These are phyloP conservation scores for Sinosuthora webbiana DNA, from an alignment of 2,113 vertebrate genomes.

Conservation along the genomic window DNA sequence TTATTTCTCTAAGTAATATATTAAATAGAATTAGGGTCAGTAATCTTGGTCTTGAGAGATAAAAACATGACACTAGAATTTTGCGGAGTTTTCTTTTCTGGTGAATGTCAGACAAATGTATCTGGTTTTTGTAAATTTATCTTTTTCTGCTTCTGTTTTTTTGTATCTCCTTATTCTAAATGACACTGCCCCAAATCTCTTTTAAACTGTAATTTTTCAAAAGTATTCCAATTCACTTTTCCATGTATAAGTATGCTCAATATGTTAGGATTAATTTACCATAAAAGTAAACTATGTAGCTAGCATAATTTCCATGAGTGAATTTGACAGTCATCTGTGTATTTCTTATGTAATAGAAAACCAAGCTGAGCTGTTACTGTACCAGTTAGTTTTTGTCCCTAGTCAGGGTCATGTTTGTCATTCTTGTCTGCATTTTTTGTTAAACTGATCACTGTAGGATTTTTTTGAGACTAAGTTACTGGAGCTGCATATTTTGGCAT, in stretches of 20 bases:
- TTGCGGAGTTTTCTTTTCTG: background rate
- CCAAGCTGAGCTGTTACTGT: background rate
- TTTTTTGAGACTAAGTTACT: background rate
- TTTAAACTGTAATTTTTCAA: background rate
- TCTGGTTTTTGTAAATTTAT: background rate
- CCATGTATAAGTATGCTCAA: background rate
- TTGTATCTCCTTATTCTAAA: background rate
- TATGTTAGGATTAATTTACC: background rate
- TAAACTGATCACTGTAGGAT: background rate
- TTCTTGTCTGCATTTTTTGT: background rate
- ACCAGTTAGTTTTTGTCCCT: background rate
- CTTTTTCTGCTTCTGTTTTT: background rate
- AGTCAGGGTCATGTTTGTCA: background rate
- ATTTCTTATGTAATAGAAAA: background rate
- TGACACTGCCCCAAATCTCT: background rate
- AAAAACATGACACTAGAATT: background rate
- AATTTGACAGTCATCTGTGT: background rate
- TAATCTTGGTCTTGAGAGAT: background rate
- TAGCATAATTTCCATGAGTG: background rate
- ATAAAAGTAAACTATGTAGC: background rate
- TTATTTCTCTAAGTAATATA: background rate
- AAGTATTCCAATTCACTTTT: background rate
- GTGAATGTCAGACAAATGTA: background rate
- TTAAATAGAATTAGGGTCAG: background rate
- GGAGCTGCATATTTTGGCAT: background rate